Evolutionary conservation across 1,140 invertebrate species (phyloP).

Genomic region (Agrilus planipennis): DNA sequence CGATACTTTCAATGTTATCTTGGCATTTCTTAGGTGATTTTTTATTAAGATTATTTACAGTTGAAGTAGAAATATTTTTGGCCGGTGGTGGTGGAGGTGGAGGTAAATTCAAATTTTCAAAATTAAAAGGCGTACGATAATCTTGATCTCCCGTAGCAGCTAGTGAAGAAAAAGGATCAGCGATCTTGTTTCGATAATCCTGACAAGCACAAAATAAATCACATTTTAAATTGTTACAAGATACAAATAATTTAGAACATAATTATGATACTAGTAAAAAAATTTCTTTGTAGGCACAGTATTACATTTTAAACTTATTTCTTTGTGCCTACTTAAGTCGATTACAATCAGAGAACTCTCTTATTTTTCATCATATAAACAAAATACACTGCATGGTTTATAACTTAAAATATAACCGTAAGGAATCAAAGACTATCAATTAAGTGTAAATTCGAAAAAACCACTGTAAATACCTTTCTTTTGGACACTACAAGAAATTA

Average conservation of each 20-base stretch:
- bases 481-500: too few species aligned
- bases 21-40: conserved; percentile 32
- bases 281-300: not conserved
- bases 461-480: too few species aligned
- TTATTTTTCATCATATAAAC: too few species aligned
- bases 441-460: too few species aligned
- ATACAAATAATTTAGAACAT: too few species aligned
- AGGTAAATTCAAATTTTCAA: conserved; percentile 22
- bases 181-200: not conserved
- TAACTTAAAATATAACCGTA: too few species aligned
- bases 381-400: too few species aligned
- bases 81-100: conserved; percentile 27
- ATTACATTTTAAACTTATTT: not conserved
- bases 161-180: not conserved
- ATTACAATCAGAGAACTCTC: too few species aligned
- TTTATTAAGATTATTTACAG: too few species aligned
- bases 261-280: too few species aligned
- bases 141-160: conserved; percentile 20
- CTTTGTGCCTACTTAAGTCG: not conserved
- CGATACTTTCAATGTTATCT: conserved; percentile 52
- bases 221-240: not conserved
- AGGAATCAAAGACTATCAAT: too few species aligned
- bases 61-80: too few species aligned
- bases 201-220: not conserved
- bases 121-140: conserved; percentile 23